Evolutionary conservation across 1,140 invertebrate species (phyloP), one percentile per base, ranked within the genome.

Genomic region (Drosophila triauraria): DNA sequence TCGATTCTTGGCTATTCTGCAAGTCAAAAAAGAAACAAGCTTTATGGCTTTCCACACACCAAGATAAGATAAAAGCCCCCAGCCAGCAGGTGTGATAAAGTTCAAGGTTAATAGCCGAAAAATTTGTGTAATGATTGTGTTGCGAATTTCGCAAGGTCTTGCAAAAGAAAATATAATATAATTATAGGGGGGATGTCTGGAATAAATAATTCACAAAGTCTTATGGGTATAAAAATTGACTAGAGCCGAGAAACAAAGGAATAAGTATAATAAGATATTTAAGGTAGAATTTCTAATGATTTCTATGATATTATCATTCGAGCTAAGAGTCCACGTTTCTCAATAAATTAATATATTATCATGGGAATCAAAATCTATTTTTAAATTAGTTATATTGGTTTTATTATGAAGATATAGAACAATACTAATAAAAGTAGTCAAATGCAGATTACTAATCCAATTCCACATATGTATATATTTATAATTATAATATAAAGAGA

Each of bases 41-140:
- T 78, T 68, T 74, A 62, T 78, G 69, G 51, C 46, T 46, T 54
- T 54, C 42, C 48, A 62, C 43, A 30, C 35, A n/a, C 43, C 12
- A 51, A 43, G 83, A 87, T 87, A 83, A 87, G 84, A 87, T 87
- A 87, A 56, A 46, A 1, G 23, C 2, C 35, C 35, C 20, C 20
- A 38, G 53, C 67, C 44, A 53, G 3, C 67, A 77, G 67, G 76
- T 61, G 78, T 59, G 71, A 83, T 71, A 77, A 82, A 88, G 76
- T 88, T 87, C 71, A 88, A 87, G 80, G 83, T 88, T 83, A 78
- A 69, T 56, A 54, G 48, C 74, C 63, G 13, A 78, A 77, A 48
- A 76, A 67, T 68, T 15, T 38, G 53, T 72, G 54, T 74, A 74
- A 74, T 35, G 70, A 43, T 60, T 58, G 53, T 60, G 68, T 72